phyloP scores from a whole-genome alignment of 2,113 vertebrate species.

The Bungarus multicinctus region DNA sequence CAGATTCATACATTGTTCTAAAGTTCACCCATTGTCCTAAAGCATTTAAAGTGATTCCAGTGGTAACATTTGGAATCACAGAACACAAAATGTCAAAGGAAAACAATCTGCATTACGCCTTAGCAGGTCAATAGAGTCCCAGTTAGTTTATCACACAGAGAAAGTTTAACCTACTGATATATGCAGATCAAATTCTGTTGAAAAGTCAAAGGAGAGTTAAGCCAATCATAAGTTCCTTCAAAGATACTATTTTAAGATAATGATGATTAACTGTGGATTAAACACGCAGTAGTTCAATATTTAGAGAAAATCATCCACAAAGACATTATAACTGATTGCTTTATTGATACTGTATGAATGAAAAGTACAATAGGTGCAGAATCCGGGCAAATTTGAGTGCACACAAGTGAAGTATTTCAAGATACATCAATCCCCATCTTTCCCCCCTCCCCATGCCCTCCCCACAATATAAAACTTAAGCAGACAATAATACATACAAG shows the following conservation, averaged over 20 bases:
- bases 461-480: neutral
- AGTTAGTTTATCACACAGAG: neutral
- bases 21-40: neutral
- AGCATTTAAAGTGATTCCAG: neutral
- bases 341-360: conserved; percentile 46
- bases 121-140: neutral
- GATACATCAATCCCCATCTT: conserved; percentile 8
- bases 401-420: conserved; percentile 16
- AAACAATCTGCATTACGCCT: neutral
- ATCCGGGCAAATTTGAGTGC: conserved; percentile 40
- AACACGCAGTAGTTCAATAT: neutral
- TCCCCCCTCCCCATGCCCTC: neutral
- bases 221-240: rapidly evolving
- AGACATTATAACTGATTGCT: conserved; percentile 36
- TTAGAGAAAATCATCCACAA: neutral
- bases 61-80: neutral
- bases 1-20: neutral
- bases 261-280: neutral
- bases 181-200: neutral
- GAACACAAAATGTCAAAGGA: neutral
- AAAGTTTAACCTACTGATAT: neutral
- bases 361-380: conserved; percentile 49
- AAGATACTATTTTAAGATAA: neutral
- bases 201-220: neutral
- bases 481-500: neutral